Base-by-base conservation (phyloP, 2,888 invertebrate species). In the Stenodera caucasica region DNA sequence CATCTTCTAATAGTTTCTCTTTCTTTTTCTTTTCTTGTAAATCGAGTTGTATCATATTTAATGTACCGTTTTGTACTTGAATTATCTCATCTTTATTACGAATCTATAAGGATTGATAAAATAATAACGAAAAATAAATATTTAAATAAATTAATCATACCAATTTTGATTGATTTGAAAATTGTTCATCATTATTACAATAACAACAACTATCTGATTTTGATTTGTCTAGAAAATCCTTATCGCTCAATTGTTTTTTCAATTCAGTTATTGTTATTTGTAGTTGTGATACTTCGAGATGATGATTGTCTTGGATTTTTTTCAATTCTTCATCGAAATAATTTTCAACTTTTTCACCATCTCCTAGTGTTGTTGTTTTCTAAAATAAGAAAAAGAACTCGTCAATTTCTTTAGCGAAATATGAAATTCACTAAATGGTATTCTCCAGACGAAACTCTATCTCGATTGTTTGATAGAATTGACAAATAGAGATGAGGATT, bases 41-140 rank as follows among this genome's bases (percentile, higher is more conserved):
- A 63, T 75, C 71, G 58, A 66, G 56, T 65, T 74, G 67, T 33
- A 71, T 57, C 60, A 70, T 60, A 51, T 68, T 70, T 58, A 75
- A 56, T 14, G 72, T 69, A 51, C 70, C 64, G 57, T 54, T 66
- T 64, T 73, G 73, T 11, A 70, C 60, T 63, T 62, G 65, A 15
- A 72, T 74, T 32, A 72, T 67, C 55, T 70, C 69, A 32, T 75
- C 73, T 66, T 72, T 70, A 35, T 69, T 67, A 55, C 65, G 62
- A 37, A 69, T 69, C 70, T 71, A 53, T 29, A 57, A 52, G 53
- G 1, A 18, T 40, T 8, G 18, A 40, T 4, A 2, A 11, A 40
- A 40, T 18, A 40, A 8, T 32, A 2, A 40, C 14, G 18, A 40
- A 2, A 40, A 58, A 61, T 15, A 61, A 40, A 23, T n/a, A 55